These are phyloP conservation scores for Echinarachnius parma DNA, from an alignment of 53 echinoderm and acorn worm genomes.

Conservation along the genomic window DNA sequence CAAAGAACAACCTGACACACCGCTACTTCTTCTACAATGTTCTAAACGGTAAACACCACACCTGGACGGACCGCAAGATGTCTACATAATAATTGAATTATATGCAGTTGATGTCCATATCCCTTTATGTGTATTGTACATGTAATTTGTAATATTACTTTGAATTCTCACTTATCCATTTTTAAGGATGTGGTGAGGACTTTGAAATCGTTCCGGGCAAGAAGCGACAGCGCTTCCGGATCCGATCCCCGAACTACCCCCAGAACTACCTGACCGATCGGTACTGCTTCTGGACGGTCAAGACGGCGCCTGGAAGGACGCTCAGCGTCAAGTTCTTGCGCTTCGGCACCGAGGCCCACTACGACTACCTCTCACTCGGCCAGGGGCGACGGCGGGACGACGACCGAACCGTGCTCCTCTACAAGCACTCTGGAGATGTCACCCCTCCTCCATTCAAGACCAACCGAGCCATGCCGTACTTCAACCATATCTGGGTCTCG, in stretches of 20 bases:
- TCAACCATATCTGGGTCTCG: slow-evolving; percentile 56
- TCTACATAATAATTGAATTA: no score
- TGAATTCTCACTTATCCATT: background rate
- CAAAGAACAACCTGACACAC: no score
- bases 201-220: slow-evolving; percentile 51
- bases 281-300: slow-evolving; percentile 92
- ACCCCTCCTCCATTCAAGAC: slow-evolving; percentile 1
- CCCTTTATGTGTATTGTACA: background rate
- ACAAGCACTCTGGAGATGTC: slow-evolving; percentile 45
- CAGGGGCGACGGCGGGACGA: slow-evolving; percentile 60
- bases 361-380: slow-evolving; percentile 78
- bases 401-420: slow-evolving; percentile 28
- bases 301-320: slow-evolving; percentile 47
- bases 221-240: slow-evolving; percentile 37
- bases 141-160: background rate
- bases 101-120: no score
- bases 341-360: slow-evolving; percentile 83
- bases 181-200: slow-evolving; percentile 81
- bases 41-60: no score
- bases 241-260: slow-evolving; percentile 65
- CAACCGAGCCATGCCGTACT: slow-evolving; percentile 11
- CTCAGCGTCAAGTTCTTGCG: slow-evolving; percentile 62
- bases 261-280: slow-evolving; percentile 61
- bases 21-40: no score
- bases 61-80: no score